Base-by-base conservation (phyloP, 2,888 invertebrate species). In the Tuberolachnus salignus region DNA sequence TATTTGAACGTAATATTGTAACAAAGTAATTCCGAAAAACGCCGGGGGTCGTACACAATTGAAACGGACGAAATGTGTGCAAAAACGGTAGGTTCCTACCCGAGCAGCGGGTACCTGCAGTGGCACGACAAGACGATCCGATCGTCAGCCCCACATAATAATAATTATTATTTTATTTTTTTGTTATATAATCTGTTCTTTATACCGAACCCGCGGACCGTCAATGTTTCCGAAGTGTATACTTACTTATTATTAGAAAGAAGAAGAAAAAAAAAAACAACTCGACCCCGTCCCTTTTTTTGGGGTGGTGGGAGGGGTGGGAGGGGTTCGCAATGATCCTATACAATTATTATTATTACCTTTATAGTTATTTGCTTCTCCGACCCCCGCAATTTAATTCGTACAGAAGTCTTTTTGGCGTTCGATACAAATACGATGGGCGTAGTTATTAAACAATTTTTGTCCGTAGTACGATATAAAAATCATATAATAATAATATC, bases 351-450 rank as follows among this genome's bases (percentile, higher is more conserved):
- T 59, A 19, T 55, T 21, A 44, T 44, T 69, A 44, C 14, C 6
- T 64, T n/a, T 44, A 44, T 44, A 44, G 26, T 26, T 55, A 14
- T n/a, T 46, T 67, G n/a, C 11, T 10, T 23, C 23, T 13, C 34
- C n/a, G 34, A 72, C 51, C 61, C 21, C 61, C 21, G 63, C 51
- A 53, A 74, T 74, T 74, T 74, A 74, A 74, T 64, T n/a, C 53
- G 63, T 74, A 74, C 73, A 64, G 73, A 74, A 74, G 73, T 74
- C 72, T 63, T 53, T 74, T 53, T 9, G 21, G 10, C 23, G n/a
- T 14, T n/a, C 34, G 26, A 11, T 46, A 16, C n/a, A 6, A 49
- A 6, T 34, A 34, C 34, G n/a, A n/a, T 6, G 34, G 34, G 34
- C 6, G 34, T 34, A 69, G 51, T 69, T 44, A 57, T 70, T 55